Percentiles rank a stretch among this genome's conserved stretches.
Conservation (phyloP, 2,888 invertebrate species). For the Apodemia mormo region DNA sequence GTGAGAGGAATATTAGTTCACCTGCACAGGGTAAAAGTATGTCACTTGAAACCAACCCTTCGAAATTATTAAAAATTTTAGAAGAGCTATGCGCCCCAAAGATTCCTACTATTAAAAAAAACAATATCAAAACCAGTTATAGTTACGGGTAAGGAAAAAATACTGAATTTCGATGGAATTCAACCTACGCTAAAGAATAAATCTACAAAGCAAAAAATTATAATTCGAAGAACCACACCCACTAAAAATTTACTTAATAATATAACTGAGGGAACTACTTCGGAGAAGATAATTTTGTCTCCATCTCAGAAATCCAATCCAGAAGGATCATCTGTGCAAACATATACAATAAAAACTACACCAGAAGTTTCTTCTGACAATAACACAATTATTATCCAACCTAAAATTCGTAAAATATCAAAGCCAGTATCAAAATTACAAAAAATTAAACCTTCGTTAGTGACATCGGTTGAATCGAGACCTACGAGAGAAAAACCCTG, state of each 20-base stretch:
- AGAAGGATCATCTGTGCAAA: slow-evolving; percentile 66
- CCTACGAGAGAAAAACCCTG: slow-evolving; percentile 31
- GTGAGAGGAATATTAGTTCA: slow-evolving; percentile 51
- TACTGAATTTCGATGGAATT: slow-evolving; percentile 71
- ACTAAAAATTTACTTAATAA: slow-evolving; percentile 61
- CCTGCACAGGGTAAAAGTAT: slow-evolving; percentile 45
- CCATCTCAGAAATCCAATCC: slow-evolving; percentile 54
- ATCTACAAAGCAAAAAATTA: slow-evolving; percentile 69
- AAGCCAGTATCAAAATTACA: slow-evolving; percentile 62
- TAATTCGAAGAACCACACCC: slow-evolving; percentile 65
- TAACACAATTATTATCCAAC: slow-evolving; percentile 61
- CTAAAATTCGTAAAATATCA: slow-evolving; percentile 58
- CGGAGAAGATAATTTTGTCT: slow-evolving; percentile 71
- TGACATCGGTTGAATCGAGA: slow-evolving; percentile 54
- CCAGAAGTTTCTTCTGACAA: slow-evolving; percentile 56
- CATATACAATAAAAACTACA: slow-evolving; percentile 68
- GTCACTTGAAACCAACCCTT: slow-evolving; percentile 68
- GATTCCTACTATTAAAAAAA: slow-evolving; percentile 47
- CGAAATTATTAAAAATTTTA: slow-evolving; percentile 81
- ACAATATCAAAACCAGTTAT: slow-evolving; percentile 57
- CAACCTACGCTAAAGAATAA: slow-evolving; percentile 60
- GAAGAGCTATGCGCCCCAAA: slow-evolving; percentile 71
- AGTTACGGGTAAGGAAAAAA: slow-evolving; percentile 67
- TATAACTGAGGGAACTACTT: slow-evolving; percentile 55
- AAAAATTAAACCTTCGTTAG: slow-evolving; percentile 59